Percentiles rank a stretch among this genome's conserved stretches.
Evolutionary conservation across 1,140 invertebrate genomes (phyloP).

Genomic region (Drosophila aff.): DNA sequence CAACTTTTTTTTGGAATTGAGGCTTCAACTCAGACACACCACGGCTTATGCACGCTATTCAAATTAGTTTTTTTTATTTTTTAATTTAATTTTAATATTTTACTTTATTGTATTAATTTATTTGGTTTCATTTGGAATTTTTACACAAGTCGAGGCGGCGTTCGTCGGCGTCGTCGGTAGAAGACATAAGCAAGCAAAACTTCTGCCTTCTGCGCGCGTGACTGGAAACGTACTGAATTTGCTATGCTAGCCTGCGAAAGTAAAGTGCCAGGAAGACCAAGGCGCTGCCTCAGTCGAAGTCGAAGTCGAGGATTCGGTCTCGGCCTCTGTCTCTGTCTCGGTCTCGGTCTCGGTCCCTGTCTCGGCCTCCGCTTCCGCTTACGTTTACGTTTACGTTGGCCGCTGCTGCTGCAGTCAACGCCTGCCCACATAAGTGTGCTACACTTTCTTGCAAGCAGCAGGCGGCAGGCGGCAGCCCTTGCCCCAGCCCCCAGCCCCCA

Average conservation of each 20-base stretch:
- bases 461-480: conserved; percentile 13
- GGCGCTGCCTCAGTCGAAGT: conserved; percentile 65
- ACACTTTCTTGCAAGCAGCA: conserved; percentile 78
- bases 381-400: conserved; percentile 19
- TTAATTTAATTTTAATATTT: conserved; percentile 33
- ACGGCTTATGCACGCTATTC: conserved; percentile 53
- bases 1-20: conserved; percentile 28
- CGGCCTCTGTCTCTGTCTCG: conserved; percentile 30
- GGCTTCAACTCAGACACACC: conserved; percentile 33
- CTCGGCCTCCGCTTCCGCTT: conserved; percentile 3
- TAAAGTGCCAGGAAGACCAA: conserved; percentile 77
- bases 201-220: conserved; percentile 79
- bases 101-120: conserved; percentile 39
- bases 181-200: conserved; percentile 77
- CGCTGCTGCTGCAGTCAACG: conserved; percentile 66
- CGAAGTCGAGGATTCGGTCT: conserved; percentile 40
- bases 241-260: conserved; percentile 74
- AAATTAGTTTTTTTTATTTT: conserved; percentile 34
- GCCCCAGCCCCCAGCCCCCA: conserved; percentile 31
- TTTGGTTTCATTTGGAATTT: conserved; percentile 60
- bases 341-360: neutral
- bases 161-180: conserved; percentile 65
- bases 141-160: conserved; percentile 78
- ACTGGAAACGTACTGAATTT: conserved; percentile 84
- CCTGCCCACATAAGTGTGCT: conserved; percentile 75